phyloP scores from a whole-genome alignment of 2,797 vertebrate genomes.

The Echiichthys vipera region DNA sequence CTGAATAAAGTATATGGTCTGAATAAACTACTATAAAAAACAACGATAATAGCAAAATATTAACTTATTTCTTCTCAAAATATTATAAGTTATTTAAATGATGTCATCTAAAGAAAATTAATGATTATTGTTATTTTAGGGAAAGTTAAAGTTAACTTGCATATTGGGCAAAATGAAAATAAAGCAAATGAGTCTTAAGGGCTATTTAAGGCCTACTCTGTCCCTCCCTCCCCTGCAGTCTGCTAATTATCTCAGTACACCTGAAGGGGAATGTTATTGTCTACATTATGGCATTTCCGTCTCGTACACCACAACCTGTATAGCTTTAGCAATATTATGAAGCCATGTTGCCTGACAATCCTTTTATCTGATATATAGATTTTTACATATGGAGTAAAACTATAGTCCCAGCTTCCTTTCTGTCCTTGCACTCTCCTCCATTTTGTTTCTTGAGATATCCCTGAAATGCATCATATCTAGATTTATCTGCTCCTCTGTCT shows the following conservation, averaged over 20 bases:
- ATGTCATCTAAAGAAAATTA: too few species aligned
- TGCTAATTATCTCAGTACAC: conserved; percentile 13
- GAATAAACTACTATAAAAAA: too few species aligned
- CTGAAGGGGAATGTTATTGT: conserved; percentile 8
- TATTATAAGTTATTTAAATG: too few species aligned
- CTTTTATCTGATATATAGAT: neutral
- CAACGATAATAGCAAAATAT: too few species aligned
- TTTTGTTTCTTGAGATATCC: conserved; percentile 51
- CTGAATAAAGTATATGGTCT: too few species aligned
- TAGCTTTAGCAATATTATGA: neutral
- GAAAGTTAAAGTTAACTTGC: too few species aligned
- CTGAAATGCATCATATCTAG: conserved; percentile 33
- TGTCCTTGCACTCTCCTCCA: conserved; percentile 12
- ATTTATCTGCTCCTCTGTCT: conserved; percentile 54
- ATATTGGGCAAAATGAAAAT: too few species aligned
- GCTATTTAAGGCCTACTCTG: neutral
- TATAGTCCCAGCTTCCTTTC: neutral
- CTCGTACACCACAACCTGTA: neutral
- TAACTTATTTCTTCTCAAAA: too few species aligned
- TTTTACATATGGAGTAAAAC: neutral
- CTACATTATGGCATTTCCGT: neutral
- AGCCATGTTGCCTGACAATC: neutral
- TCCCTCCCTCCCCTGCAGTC: neutral
- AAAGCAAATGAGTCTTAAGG: too few species aligned
- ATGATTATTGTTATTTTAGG: too few species aligned